Percentiles rank a stretch among this genome's conserved stretches.
These are phyloP conservation scores for Cheilosia variabilis DNA, from an alignment of 2,888 invertebrate genomes.

Conservation along the genomic window DNA sequence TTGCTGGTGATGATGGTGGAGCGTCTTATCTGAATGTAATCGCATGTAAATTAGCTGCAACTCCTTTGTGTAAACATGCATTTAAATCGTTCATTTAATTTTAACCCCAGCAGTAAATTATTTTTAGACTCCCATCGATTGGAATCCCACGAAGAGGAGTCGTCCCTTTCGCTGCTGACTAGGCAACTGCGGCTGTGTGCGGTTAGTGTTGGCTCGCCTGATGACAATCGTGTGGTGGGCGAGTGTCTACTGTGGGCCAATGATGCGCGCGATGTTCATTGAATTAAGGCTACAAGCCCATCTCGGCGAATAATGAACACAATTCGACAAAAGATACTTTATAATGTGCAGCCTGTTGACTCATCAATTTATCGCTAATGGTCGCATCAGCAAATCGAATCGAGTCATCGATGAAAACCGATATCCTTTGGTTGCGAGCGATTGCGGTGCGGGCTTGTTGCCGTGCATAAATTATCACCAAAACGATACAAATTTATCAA, in stretches of 20 bases:
- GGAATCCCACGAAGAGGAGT: slow-evolving; percentile 26
- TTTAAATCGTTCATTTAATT: slow-evolving; percentile 76
- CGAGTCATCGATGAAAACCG: slow-evolving; percentile 60
- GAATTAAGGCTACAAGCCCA: slow-evolving; percentile 34
- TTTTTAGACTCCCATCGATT: slow-evolving; percentile 63
- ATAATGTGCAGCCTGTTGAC: slow-evolving; percentile 8
- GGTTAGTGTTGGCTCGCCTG: slow-evolving; percentile 33
- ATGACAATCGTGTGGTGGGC: slow-evolving; percentile 59
- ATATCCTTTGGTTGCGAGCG: slow-evolving; percentile 43
- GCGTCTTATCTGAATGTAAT: slow-evolving; percentile 75
- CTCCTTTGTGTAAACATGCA: slow-evolving; percentile 77
- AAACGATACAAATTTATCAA: slow-evolving; percentile 69
- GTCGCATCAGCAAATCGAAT: slow-evolving; percentile 49
- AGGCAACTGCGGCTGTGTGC: background rate
- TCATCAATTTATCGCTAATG: slow-evolving; percentile 70
- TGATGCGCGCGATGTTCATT: slow-evolving; percentile 21
- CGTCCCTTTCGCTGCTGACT: slow-evolving; percentile 1
- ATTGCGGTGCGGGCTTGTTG: slow-evolving; percentile 23
- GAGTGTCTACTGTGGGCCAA: slow-evolving; percentile 24
- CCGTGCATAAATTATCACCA: slow-evolving; percentile 60
- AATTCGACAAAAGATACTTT: slow-evolving; percentile 36
- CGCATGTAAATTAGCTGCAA: slow-evolving; percentile 77
- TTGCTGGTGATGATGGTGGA: background rate
- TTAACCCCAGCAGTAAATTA: slow-evolving; percentile 65
- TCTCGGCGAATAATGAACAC: slow-evolving; percentile 33